These are phyloP conservation scores for Fragum sueziense DNA, from an alignment of 2,888 invertebrate genomes.

Conservation along the genomic window DNA sequence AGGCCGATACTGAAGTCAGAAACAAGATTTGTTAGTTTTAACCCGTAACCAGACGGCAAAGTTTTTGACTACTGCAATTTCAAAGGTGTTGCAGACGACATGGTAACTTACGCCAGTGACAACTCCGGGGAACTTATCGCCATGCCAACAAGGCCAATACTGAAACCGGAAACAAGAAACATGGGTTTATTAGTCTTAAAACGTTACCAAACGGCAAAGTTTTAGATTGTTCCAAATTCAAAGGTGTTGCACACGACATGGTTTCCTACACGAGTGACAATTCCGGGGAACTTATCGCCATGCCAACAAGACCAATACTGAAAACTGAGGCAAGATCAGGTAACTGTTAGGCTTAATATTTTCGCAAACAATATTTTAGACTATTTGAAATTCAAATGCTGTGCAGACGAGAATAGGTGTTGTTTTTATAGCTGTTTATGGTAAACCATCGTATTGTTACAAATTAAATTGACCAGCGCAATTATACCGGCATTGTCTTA, in stretches of 20 bases:
- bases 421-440: neutral
- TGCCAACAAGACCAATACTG: constrained; percentile 75
- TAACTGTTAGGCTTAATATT: neutral
- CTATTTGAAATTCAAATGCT: neutral
- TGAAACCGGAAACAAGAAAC: constrained; percentile 53
- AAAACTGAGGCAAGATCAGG: constrained; percentile 32
- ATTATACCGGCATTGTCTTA: too few species aligned
- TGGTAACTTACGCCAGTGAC: constrained; percentile 58
- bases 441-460: neutral
- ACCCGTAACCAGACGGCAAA: neutral
- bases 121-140: constrained; percentile 75
- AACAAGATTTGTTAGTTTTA: neutral
- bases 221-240: too few species aligned
- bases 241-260: too few species aligned
- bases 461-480: too few species aligned
- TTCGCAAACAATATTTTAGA: neutral
- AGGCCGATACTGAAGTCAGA: constrained; percentile 70
- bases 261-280: constrained; percentile 63
- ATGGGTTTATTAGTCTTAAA: too few species aligned
- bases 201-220: too few species aligned
- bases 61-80: too few species aligned
- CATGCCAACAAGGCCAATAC: constrained; percentile 76
- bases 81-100: too few species aligned
- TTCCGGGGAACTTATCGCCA: constrained; percentile 76
- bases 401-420: neutral